Percentiles rank a stretch among this genome's conserved stretches.
These are phyloP conservation scores for Camelus bactrianus DNA, from an alignment of 2,113 vertebrate species.

Conservation along the genomic window DNA sequence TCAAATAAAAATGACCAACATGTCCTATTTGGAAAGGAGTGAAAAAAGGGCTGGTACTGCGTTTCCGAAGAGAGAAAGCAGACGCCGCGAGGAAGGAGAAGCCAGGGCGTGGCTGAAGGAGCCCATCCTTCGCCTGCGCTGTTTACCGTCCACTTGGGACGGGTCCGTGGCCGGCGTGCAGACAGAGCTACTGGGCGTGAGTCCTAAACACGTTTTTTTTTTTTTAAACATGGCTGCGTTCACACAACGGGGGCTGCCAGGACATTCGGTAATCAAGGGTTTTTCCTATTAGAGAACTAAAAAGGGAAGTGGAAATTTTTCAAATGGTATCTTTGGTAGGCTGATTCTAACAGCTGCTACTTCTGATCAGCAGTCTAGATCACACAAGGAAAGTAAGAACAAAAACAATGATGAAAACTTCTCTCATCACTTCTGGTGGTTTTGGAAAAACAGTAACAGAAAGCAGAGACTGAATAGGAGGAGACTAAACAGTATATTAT, in stretches of 20 bases:
- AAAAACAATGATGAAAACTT: slow-evolving; percentile 3
- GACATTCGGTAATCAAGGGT: neutral
- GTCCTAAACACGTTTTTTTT: neutral
- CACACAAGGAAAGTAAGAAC: neutral
- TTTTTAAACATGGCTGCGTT: neutral
- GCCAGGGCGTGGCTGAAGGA: neutral
- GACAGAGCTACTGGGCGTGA: neutral
- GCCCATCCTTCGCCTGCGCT: neutral
- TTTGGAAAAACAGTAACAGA: neutral
- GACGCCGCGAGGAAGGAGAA: neutral
- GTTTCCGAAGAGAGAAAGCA: neutral
- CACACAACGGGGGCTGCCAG: neutral
- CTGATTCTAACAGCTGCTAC: neutral
- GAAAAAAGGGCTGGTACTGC: neutral
- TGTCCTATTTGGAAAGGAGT: neutral
- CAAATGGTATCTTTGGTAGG: neutral
- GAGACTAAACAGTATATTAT: neutral
- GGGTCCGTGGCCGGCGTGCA: no score
- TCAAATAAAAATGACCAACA: neutral
- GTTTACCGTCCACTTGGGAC: neutral
- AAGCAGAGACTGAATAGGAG: neutral
- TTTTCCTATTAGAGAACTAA: neutral
- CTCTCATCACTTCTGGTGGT: neutral
- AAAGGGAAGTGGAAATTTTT: neutral
- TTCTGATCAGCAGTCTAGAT: neutral